Base-by-base conservation (phyloP, 2,888 invertebrate species). In the Graphium colonna region DNA sequence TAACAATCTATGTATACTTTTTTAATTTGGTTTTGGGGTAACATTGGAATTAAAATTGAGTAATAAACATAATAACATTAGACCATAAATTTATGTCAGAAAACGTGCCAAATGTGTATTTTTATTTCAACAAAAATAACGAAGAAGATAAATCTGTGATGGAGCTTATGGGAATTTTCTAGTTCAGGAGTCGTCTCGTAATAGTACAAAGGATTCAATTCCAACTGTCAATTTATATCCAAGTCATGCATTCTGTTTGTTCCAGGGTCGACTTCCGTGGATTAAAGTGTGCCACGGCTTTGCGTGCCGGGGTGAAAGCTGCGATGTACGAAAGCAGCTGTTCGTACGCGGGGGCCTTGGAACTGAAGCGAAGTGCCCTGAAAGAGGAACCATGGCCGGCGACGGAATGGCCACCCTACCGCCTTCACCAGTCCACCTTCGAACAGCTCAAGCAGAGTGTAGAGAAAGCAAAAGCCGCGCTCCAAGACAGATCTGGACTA, bases 311-410 rank as follows among this genome's bases (percentile, higher is more conserved):
- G 57, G 72, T 80, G 61, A 86, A 82, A 79, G 77, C 81, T 81
- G 91, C 91, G 76, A 96, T 96, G 96, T 96, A 96, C 93, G 96
- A 96, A 92, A 96, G 96, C 90, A 96, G 96, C 76, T 96, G 96
- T 91, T 96, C 96, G 82, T 96, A 96, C 90, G 95, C 96, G 78
- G 94, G 94, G 79, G 95, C 95, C 73, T 87, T 95, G 71, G 95
- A 95, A 87, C 88, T 95, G 69, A 95, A 95, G 81, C 91, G 94
- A 68, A 91, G 93, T 62, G 92, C 93, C 58, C 72, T 90, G 42
- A 86, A 88, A 60, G 91, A 87, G 67, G 91, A 87, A 62, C 90
- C 86, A 43, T 92, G 92, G 82, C 91, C 93, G 3, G 90, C 93
- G 0, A 78, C 91, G 51, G 94, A 94, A 77, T 94, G 94, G 94